Base-by-base conservation (phyloP, 1,140 invertebrate genomes). In the Drosophila sproati region DNA sequence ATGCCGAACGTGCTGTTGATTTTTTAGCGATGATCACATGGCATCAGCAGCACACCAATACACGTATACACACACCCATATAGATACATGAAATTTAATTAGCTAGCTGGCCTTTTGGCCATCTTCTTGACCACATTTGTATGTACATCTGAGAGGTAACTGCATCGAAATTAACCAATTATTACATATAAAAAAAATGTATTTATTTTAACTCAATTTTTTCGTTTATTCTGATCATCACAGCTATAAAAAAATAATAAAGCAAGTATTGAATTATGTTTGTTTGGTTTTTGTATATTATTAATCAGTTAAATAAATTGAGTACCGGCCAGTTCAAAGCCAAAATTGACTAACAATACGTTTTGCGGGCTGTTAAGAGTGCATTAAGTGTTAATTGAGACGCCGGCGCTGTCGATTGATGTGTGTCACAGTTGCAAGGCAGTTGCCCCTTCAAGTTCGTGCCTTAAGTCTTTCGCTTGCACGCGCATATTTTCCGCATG, bases 21-120 rank as follows among this genome's bases (percentile, higher is more conserved):
- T 89, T 89, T 89, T 89, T 77, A 79, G 86, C 77, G 86, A 89
- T 89, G 86, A 89, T 85, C 86, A 78, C 86, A 89, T 89, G 73
- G 69, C n/a, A 50, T 37, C 12, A 64, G 39, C 67, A 41, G 39
- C 61, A 50, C 43, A 48, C 47, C 50, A 43, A 57, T 47, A 47
- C 59, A 20, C 29, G 43, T 48, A 79, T 41, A 47, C 54, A 12
- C 47, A n/a, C 7, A 50, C 50, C n/a, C 62, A 47, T 12, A 48
- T 12, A 31, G n/a, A 54, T 45, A 67, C 68, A 80, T 59, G 37
- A 82, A 90, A 82, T 90, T 89, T 81, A 89, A 81, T 89, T 85
- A 89, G 70, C 75, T 70, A 59, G 67, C 69, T 89, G 86, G 86
- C 81, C 78, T 89, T 82, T 89, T 82, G 82, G 37, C 5, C 20